phyloP scores from a whole-genome alignment of 2,113 vertebrate species.

The Semnornis frantzii region DNA sequence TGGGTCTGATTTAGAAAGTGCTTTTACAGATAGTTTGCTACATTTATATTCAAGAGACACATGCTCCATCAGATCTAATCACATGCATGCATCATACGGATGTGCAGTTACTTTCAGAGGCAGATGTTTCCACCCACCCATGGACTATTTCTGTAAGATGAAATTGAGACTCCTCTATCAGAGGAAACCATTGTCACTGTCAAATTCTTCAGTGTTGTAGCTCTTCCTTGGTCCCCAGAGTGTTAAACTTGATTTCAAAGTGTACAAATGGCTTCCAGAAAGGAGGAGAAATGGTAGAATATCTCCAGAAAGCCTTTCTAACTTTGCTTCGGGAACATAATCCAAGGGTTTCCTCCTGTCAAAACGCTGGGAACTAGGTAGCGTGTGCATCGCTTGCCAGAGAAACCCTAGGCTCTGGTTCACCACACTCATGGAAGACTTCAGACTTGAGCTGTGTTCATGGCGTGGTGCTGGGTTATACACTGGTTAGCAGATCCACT shows the following conservation, averaged over 20 bases:
- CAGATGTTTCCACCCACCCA: background rate
- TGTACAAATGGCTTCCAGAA: background rate
- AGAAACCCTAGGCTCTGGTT: background rate
- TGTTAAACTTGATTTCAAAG: background rate
- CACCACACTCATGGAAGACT: accelerated
- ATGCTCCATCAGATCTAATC: background rate
- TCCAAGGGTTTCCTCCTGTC: background rate
- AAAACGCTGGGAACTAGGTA: background rate
- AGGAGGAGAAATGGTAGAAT: background rate
- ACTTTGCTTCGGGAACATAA: background rate
- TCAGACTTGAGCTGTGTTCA: background rate
- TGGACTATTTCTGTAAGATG: background rate
- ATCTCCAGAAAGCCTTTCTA: background rate
- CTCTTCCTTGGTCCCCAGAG: background rate
- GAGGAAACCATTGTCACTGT: background rate
- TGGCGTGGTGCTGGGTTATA: accelerated
- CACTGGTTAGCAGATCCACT: no score
- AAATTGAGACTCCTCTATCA: background rate
- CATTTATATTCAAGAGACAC: slow-evolving; percentile 3
- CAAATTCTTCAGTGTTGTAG: background rate
- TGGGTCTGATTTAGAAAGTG: background rate
- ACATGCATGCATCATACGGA: background rate
- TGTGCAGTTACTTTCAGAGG: background rate
- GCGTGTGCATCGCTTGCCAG: accelerated
- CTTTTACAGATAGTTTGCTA: background rate